Base-by-base conservation (phyloP, 2,888 invertebrate species). In the Xylophagus ater region DNA sequence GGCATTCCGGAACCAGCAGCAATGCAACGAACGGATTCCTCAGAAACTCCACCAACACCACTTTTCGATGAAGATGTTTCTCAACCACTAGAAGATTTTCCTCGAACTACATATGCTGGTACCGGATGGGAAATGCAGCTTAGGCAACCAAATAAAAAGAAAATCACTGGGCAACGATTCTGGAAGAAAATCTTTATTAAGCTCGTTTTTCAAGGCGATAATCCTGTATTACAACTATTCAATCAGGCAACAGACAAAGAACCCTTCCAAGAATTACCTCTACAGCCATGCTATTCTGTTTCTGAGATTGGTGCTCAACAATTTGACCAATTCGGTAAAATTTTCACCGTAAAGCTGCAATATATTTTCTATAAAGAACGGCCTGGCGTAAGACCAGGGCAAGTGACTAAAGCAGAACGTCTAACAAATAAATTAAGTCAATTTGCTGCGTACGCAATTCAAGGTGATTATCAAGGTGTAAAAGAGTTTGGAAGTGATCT, bases 311-410 rank as follows among this genome's bases (percentile, higher is more conserved):
- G 84, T 34, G 88, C 93, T 23, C 98, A 98, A 67, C 97, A 97
- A 62, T 97, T 90, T 60, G 98, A 99, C 67, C 90, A 94, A 63
- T 99, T 86, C 62, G 97, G 97, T 20, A 99, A 99, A 70, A 96
- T 98, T 53, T 97, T 98, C 69, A 98, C 98, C 1, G 78, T 97
- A 40, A 97, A 93, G 62, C 49, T 65, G 49, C 97, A 97, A 64
- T 96, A 94, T 59, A 86, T 97, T 40, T 92, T 96, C 65, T 98
- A 98, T 65, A 93, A 96, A 64, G 98, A 98, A 64, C 73, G 96
- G 9, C 94, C 97, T 0, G 97, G 97, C 2, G 90, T 94, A 13
- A 71, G 94, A 47, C 92, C 93, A 1, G 93, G 93, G 1, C 90
- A 92, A 62, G 88, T 92, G 44, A 87, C 88, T 41, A 92, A 92